Percentiles rank a stretch among this genome's conserved stretches.
Evolutionary conservation across 2,797 vertebrate genomes (phyloP).

Genomic region (Epinephelus malabaricus): DNA sequence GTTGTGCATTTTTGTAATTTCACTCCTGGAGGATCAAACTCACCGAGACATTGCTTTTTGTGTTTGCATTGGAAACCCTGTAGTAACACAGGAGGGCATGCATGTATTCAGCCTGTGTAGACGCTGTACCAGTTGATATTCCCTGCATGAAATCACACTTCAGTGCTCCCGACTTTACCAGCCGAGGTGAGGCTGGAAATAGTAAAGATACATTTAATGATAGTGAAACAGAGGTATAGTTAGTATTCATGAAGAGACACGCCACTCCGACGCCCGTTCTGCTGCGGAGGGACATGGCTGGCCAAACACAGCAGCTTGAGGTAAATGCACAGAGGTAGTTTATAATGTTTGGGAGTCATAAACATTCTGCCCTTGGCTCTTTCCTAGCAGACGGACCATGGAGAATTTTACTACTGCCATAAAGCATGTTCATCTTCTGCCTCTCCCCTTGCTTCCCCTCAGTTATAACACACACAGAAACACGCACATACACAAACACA

Average conservation of each 20-base stretch:
- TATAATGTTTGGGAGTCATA: slow-evolving; percentile 88
- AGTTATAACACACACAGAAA: slow-evolving; percentile 69
- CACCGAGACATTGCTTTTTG: slow-evolving; percentile 7
- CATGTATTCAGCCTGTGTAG: slow-evolving; percentile 31
- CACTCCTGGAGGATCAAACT: background rate
- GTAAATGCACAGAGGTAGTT: slow-evolving; percentile 85
- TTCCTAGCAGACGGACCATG: slow-evolving; percentile 88
- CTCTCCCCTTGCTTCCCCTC: slow-evolving; percentile 70
- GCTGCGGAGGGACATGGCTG: slow-evolving; percentile 72
- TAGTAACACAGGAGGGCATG: slow-evolving; percentile 27
- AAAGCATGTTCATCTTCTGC: slow-evolving; percentile 86
- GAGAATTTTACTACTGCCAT: slow-evolving; percentile 87
- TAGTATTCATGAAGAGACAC: slow-evolving; percentile 83
- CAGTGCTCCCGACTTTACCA: slow-evolving; percentile 63
- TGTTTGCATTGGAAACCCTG: slow-evolving; percentile 19
- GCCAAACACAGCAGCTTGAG: slow-evolving; percentile 83
- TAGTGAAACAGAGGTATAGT: slow-evolving; percentile 80
- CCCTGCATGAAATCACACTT: slow-evolving; percentile 67
- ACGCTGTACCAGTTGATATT: slow-evolving; percentile 67
- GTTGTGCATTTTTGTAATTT: slow-evolving; percentile 9
- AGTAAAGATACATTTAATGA: slow-evolving; percentile 81
- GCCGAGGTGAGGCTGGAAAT: slow-evolving; percentile 74
- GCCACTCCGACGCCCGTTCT: slow-evolving; percentile 54
- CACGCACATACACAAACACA: slow-evolving; percentile 68
- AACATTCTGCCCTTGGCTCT: slow-evolving; percentile 90